A percentile compares a stretch with the other conserved stretches of the same genome.
Evolutionary conservation across 1,140 invertebrate species (phyloP).

Genomic region (Drosophila simulans): DNA sequence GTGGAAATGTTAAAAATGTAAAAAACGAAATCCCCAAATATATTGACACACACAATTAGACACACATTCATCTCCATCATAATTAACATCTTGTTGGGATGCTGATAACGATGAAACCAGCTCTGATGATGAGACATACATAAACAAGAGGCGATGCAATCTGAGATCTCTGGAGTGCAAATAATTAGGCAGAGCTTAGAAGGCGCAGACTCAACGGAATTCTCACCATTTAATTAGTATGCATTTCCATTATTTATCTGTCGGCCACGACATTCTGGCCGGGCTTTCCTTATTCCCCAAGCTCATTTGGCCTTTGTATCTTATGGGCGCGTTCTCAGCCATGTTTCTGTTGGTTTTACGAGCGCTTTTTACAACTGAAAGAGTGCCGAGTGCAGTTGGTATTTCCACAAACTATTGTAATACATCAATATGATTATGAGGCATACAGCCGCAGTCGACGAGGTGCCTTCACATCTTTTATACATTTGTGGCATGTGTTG

Average conservation of each 20-base stretch:
- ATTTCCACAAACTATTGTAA: slow-evolving; percentile 74
- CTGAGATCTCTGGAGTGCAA: slow-evolving; percentile 47
- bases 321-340: slow-evolving; percentile 49
- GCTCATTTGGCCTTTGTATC: slow-evolving; percentile 45
- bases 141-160: slow-evolving; percentile 28
- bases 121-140: slow-evolving; percentile 39
- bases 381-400: slow-evolving; percentile 1
- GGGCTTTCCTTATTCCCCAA: slow-evolving; percentile 33
- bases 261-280: slow-evolving; percentile 45
- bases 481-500: slow-evolving; percentile 68
- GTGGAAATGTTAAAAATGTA: slow-evolving; percentile 22
- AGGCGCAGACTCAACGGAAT: slow-evolving; percentile 24
- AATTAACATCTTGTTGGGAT: slow-evolving; percentile 43
- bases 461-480: slow-evolving; percentile 26
- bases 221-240: slow-evolving; percentile 74
- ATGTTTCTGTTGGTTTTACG: slow-evolving; percentile 71
- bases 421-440: slow-evolving; percentile 79
- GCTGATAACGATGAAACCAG: slow-evolving; percentile 30
- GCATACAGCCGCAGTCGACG: slow-evolving; percentile 27
- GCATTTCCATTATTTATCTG: slow-evolving; percentile 75
- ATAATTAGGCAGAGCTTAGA: slow-evolving; percentile 43
- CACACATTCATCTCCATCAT: slow-evolving; percentile 7
- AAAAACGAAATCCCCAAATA: slow-evolving; percentile 1
- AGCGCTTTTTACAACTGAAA: slow-evolving; percentile 54
- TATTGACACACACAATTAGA: slow-evolving; percentile 69